Evolutionary conservation across 1,140 invertebrate species (phyloP), one percentile per base, ranked within the genome.

Genomic region (Prorops nasuta): DNA sequence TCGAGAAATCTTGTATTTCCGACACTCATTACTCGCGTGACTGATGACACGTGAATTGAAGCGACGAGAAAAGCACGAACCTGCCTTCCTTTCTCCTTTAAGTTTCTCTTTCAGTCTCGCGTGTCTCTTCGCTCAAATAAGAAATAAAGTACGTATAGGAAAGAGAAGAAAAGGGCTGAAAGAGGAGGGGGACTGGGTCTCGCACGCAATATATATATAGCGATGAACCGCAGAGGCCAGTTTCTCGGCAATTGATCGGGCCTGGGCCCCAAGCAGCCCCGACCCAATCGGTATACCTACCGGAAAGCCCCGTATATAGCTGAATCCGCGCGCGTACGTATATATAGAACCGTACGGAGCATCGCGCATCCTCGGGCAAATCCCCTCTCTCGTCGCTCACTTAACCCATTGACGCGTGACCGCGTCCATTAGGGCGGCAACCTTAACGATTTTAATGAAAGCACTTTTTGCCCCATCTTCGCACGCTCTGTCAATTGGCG

Each of bases 11-110:
- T 59, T 64, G 67, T 69, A 71, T 67, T 71, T 72, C 65, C 65
- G 58, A 71, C 60, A 66, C 65, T 72, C 66, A 68, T 74, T 74
- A 69, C 56, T 54, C 56, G 63, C 62, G 64, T 73, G 66, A 74
- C 71, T 69, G 69, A 74, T 72, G 68, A 71, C 65, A 69, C 64
- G 58, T 63, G 65, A 64, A 68, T 63, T 61, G 60, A 66, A 53
- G 57, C 53, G 61, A 69, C 64, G 68, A 71, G 60, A 72, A 72
- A 54, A 56, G 57, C 49, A 63, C 24, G 24, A 10, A 28, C 12
- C 18, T 43, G 31, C 49, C 51, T 49, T 42, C 40, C 51, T 49
- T 48, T 24, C 22, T 22, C 15, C 49, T 51, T 49, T 41, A 36
- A 44, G 3, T 35, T 3, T 15, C 16, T 54, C 54, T 58, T 60